Evolutionary conservation across 2,888 invertebrate species (phyloP).

Genomic region (Yponomeuta plumbellus): DNA sequence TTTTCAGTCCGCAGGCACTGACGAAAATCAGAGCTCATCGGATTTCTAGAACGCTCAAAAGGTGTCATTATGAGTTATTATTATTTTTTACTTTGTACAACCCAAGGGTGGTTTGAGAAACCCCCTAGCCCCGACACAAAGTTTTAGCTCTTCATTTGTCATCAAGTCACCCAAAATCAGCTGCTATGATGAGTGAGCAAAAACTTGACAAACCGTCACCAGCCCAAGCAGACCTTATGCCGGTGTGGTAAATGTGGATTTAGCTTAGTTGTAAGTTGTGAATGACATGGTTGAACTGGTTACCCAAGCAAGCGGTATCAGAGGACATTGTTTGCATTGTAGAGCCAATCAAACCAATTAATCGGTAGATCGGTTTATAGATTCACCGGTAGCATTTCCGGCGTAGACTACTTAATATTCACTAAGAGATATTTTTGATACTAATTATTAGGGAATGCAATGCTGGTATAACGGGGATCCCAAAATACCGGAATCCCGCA

Average conservation of each 20-base stretch:
- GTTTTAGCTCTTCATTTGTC: slow-evolving; percentile 12
- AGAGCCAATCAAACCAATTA: slow-evolving; percentile 67
- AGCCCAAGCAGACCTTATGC: neutral
- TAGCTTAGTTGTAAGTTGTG: neutral
- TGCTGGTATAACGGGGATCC: too few relatives aligned
- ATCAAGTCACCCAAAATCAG: slow-evolving; percentile 30
- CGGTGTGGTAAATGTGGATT: neutral
- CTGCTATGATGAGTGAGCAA: slow-evolving; percentile 69
- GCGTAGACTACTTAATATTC: slow-evolving; percentile 70
- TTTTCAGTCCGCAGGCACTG: too few relatives aligned
- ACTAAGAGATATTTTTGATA: slow-evolving; percentile 32
- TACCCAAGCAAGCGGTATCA: slow-evolving; percentile 32
- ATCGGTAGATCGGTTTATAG: slow-evolving; percentile 66
- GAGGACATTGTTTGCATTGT: slow-evolving; percentile 69
- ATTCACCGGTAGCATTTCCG: slow-evolving; percentile 72
- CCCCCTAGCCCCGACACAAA: neutral
- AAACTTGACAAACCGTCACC: slow-evolving; percentile 31
- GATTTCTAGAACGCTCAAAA: too few relatives aligned
- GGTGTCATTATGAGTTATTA: too few relatives aligned
- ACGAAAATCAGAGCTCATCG: too few relatives aligned
- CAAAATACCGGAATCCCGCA: too few relatives aligned
- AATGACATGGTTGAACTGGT: neutral
- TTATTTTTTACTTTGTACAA: neutral
- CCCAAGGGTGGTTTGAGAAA: neutral
- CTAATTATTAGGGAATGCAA: too few relatives aligned